Percentiles rank a stretch among this genome's conserved stretches.
phyloP scores from a whole-genome alignment of 1,140 invertebrate species.

The Camponotus floridanus region DNA sequence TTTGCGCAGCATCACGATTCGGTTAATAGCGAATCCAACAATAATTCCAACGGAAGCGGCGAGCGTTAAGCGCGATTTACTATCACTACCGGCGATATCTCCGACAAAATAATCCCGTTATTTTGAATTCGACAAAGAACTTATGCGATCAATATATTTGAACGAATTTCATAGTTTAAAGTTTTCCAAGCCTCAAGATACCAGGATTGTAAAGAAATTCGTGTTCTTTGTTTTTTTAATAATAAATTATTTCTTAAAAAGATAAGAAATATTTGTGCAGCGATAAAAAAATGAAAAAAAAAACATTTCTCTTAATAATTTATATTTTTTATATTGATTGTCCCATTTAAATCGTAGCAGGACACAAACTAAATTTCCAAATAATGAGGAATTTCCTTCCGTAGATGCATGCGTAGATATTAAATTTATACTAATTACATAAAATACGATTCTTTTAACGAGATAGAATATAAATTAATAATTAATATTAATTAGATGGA shows the following conservation, averaged over 20 bases:
- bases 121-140: slow-evolving; percentile 21
- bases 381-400: no score
- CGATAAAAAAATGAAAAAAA: neutral
- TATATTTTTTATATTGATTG: neutral
- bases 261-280: neutral
- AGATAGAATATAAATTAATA: neutral
- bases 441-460: neutral
- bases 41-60: slow-evolving; percentile 28
- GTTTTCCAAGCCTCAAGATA: neutral
- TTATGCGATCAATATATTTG: slow-evolving; percentile 11
- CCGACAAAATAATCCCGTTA: slow-evolving; percentile 40
- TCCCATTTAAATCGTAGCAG: neutral
- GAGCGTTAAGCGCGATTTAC: slow-evolving; percentile 27
- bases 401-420: neutral
- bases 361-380: no score
- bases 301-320: neutral
- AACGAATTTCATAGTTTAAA: neutral
- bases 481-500: neutral
- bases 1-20: slow-evolving; percentile 11
- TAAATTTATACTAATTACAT: neutral
- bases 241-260: neutral
- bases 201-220: neutral
- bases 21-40: slow-evolving; percentile 36
- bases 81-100: slow-evolving; percentile 33
- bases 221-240: neutral